A percentile compares a stretch with the other conserved stretches of the same genome.
Evolutionary conservation across 2,113 vertebrate species (phyloP).

Genomic region (Mobula hypostoma): DNA sequence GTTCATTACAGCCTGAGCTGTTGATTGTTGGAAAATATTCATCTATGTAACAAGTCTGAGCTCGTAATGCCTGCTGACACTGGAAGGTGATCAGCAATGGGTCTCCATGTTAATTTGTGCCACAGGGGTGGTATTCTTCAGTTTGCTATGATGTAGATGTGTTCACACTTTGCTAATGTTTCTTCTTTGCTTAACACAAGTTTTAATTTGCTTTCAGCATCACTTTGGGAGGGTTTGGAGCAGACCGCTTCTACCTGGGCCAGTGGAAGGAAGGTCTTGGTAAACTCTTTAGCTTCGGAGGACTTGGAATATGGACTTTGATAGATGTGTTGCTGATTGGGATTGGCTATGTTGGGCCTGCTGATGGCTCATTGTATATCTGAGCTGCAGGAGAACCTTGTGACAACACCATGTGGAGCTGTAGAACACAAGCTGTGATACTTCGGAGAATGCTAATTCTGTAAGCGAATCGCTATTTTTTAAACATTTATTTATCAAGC

Average conservation of each 20-base stretch:
- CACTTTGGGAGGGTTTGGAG: conserved; percentile 90
- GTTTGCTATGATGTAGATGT: background rate
- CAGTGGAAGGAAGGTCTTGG: conserved; percentile 96
- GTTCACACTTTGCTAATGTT: background rate
- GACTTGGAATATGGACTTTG: conserved; percentile 93
- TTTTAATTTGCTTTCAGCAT: conserved; percentile 61
- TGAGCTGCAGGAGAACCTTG: conserved; percentile 48
- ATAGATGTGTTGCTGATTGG: conserved; percentile 90
- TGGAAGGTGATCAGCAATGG: no score
- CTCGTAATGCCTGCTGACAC: no score
- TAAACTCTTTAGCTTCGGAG: conserved; percentile 97
- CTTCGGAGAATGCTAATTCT: background rate
- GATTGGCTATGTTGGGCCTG: conserved; percentile 90
- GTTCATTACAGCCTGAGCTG: background rate
- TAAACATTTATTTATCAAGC: background rate
- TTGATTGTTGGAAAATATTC: background rate
- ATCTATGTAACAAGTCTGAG: background rate
- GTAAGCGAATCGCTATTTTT: background rate
- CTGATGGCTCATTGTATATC: conserved; percentile 94
- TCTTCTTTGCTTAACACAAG: background rate
- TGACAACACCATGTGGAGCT: background rate
- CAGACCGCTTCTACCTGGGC: conserved; percentile 93
- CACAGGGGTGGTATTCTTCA: background rate
- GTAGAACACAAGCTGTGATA: background rate
- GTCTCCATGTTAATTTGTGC: background rate